Evolutionary conservation across 2,113 vertebrate genomes (phyloP), one percentile per base, ranked within the genome.

Genomic region (Coracopsis vasa): DNA sequence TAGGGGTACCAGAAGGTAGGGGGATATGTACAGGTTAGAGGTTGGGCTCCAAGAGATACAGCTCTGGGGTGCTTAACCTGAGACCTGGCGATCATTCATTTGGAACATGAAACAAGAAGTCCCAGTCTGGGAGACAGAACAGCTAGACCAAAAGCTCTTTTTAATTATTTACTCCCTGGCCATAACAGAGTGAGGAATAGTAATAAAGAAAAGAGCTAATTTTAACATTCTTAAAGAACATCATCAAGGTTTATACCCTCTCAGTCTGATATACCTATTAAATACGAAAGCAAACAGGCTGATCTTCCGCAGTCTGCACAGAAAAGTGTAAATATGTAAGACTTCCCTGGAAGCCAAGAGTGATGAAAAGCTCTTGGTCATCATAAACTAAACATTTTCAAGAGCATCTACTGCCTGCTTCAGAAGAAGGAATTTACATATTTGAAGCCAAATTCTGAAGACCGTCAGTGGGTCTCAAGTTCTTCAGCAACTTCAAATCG

Each of bases 161-260:
- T 94, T 42, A 94, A 90, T 92, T 88, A 95, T 95, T 95, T 90
- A 70, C 23, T 95, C 47, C 45, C 82, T 77, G 85, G 71, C 37
- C 53, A 4, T 64, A 91, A 58, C 10, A 29, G 60, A 53, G 74
- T 42, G 53, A 90, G 71, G 79, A 92, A 90, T 11, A 87, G 78
- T 62, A 95, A 93, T 90, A 95, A 92, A 96, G 88, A 74, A 84
- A 86, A 86, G 42, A 96, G 74, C 75, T 93, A 92, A 93, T 93
- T 94, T 96, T 83, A 53, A 91, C 54, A 93, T 78, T 60, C 71
- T 92, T 88, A 92, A 77, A 82, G 79, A 91, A 66, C 67, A 92
- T 67, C 10, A 0, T 65, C 74, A 94, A 93, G 67, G 93, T 88
- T 96, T 92, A 73, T 91, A 92, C n/a, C 41, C 67, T 83, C 86